These are phyloP conservation scores for Rhabdomys dilectus DNA, from an alignment of 2,113 vertebrate species.

Conservation along the genomic window DNA sequence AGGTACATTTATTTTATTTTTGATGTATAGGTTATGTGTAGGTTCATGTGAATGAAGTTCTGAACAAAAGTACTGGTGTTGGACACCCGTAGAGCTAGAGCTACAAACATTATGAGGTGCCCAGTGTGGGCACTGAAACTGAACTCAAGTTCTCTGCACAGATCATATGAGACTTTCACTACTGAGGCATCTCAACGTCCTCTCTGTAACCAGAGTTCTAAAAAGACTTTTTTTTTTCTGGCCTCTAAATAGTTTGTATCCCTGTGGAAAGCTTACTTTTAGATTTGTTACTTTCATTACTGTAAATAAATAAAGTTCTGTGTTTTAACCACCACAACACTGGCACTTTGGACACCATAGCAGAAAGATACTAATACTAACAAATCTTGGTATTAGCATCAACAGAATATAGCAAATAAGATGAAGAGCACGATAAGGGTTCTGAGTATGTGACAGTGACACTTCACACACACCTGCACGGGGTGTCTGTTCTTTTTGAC, in stretches of 20 bases:
- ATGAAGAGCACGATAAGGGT: neutral
- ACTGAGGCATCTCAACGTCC: no score
- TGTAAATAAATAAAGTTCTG: neutral
- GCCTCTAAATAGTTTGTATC: neutral
- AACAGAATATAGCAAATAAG: neutral
- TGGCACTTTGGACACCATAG: neutral
- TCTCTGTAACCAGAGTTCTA: neutral
- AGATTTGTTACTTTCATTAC: neutral
- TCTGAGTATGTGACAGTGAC: neutral
- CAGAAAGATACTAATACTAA: neutral
- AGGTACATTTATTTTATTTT: neutral
- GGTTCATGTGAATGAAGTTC: neutral
- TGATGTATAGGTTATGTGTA: neutral
- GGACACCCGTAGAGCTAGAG: neutral
- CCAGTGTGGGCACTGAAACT: neutral
- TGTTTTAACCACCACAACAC: neutral
- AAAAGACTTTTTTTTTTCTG: neutral
- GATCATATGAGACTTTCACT: rapidly evolving
- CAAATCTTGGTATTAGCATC: neutral
- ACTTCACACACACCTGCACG: neutral
- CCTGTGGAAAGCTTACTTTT: neutral
- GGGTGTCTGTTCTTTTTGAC: neutral
- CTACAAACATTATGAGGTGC: neutral
- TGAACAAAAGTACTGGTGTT: neutral
- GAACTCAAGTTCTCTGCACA: no score